phyloP scores from a whole-genome alignment of 2,797 vertebrate genomes.

The Gouania willdenowi region DNA sequence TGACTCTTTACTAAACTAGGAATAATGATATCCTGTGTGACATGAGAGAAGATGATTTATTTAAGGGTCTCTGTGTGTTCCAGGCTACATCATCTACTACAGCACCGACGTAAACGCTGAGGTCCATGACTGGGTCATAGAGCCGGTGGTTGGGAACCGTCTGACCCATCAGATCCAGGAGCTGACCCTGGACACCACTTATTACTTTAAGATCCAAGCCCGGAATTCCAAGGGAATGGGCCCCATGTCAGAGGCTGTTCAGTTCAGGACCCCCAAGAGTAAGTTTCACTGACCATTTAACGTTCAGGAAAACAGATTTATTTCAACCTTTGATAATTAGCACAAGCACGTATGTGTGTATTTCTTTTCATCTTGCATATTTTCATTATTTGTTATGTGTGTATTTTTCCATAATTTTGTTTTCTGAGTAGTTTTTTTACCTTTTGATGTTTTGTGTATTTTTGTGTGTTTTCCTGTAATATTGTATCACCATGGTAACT shows the following conservation, averaged over 20 bases:
- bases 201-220: slow-evolving; percentile 98
- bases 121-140: slow-evolving; percentile 97
- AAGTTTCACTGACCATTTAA: slow-evolving; percentile 12
- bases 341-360: too few relatives aligned
- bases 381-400: too few relatives aligned
- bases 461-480: too few relatives aligned
- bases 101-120: slow-evolving; percentile 95
- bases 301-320: too few relatives aligned
- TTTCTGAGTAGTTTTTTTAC: too few relatives aligned
- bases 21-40: not conserved
- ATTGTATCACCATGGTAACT: too few relatives aligned
- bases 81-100: slow-evolving; percentile 99
- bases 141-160: slow-evolving; percentile 94
- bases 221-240: slow-evolving; percentile 99
- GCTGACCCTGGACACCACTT: slow-evolving; percentile 91
- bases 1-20: not conserved
- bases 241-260: slow-evolving; percentile 94
- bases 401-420: too few relatives aligned
- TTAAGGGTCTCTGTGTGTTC: not conserved
- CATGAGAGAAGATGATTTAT: not conserved
- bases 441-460: too few relatives aligned
- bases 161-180: slow-evolving; percentile 98
- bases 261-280: slow-evolving; percentile 98
- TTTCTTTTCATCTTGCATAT: too few relatives aligned
- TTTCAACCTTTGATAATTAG: too few relatives aligned